phyloP scores from a whole-genome alignment of 2,113 vertebrate genomes.

The Colossoma macropomum region DNA sequence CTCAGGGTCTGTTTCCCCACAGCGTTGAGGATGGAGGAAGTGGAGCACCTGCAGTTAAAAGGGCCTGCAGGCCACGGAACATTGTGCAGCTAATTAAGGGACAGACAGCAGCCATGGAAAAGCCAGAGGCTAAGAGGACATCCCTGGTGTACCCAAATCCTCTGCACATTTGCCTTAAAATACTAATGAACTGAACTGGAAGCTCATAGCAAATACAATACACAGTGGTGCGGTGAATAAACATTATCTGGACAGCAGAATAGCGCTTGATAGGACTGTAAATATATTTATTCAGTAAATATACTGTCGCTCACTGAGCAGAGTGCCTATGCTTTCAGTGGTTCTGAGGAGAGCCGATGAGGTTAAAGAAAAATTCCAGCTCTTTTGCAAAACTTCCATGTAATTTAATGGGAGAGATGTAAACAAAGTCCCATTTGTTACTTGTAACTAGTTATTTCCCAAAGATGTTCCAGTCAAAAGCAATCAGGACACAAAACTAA shows the following conservation, averaged over 20 bases:
- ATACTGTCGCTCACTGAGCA: not conserved
- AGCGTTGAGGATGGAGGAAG: conserved; percentile 34
- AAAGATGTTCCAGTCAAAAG: no score
- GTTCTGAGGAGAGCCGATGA: not conserved
- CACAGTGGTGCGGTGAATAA: not conserved
- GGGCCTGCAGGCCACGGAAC: conserved; percentile 37
- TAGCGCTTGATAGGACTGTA: not conserved
- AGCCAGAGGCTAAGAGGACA: conserved; percentile 41
- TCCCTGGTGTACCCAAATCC: conserved; percentile 30
- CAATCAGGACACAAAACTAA: no score
- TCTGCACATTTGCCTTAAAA: conserved; percentile 35
- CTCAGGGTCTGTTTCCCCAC: conserved; percentile 30
- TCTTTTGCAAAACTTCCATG: no score
- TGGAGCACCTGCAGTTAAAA: conserved; percentile 30
- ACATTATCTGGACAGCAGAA: not conserved
- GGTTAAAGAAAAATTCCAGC: no score
- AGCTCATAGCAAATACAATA: conserved; percentile 18
- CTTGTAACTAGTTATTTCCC: no score
- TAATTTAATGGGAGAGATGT: no score
- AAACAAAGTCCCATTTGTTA: no score
- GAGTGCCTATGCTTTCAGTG: not conserved
- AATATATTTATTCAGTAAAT: not conserved
- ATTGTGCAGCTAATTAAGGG: conserved; percentile 51
- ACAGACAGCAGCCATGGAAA: conserved; percentile 40
- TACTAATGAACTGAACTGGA: conserved; percentile 40